Base-by-base conservation (phyloP, 2,888 invertebrate species). In the Macaria liturata region DNA sequence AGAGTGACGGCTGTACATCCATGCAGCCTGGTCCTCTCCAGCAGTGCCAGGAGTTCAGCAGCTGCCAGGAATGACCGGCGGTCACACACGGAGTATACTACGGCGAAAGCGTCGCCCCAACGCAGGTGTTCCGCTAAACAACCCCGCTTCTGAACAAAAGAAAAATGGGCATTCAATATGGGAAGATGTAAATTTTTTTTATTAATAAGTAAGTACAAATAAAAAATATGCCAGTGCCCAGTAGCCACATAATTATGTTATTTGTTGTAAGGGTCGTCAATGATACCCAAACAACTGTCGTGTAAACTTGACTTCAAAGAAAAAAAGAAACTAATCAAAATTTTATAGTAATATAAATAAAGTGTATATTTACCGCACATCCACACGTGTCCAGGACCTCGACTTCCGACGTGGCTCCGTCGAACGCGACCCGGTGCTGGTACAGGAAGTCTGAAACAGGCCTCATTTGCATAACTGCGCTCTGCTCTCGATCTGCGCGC, bases 91-190 rank as follows among this genome's bases (percentile, higher is more conserved):
- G 96, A 96, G 87, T 96, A 96, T 49, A 97, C 96, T 65, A 96
- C 93, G 37, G 96, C 95, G 80, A 96, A 96, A 0, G 96, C 96
- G 75, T 96, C 96, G 34, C 96, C 96, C 96, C 96, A 96, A 72
- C 96, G 93, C 63, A 96, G 93, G 81, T 96, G 96, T 73, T 96
- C 95, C 68, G 95, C 94, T 53, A 96, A 84, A 74, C 95, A 95
- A 52, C 95, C 95, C 70, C 94, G 94, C 86, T 94, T 94, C 95
- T 95, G 60, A 81, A 70, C 20, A 39, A 62, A 49, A 53, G 42
- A 34, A 30, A 43, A 8, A 37, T n/a, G n/a, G n/a, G n/a, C n/a
- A n/a, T n/a, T n/a, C n/a, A n/a, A n/a, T n/a, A n/a, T n/a, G n/a
- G n/a, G n/a, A n/a, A n/a, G n/a, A n/a, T n/a, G n/a, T n/a, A n/a